Evolutionary conservation across 2,888 invertebrate genomes (phyloP), one percentile per base, ranked within the genome.

Genomic region (Pseudococcus viburni): DNA sequence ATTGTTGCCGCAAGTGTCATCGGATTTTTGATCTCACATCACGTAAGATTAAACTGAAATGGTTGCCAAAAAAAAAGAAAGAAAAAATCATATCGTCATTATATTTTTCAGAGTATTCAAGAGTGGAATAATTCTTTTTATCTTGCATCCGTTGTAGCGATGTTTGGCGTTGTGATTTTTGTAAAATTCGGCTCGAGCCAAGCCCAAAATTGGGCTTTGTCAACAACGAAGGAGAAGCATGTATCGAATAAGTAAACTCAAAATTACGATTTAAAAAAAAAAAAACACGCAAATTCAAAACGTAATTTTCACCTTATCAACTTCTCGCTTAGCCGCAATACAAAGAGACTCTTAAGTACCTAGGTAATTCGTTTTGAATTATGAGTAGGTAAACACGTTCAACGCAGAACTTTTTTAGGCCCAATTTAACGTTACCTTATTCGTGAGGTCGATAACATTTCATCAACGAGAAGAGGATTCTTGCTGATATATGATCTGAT

Each of bases 81-180:
- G 26, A 2, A 84, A 84, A 19, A 22, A 1, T 64, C 2, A 19
- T 64, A 0, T 46, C 7, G 7, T 22, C 19, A 7, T n/a, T 12
- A 64, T 22, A 64, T 64, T 64, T 64, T 73, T 15, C 33, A 73
- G 68, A 26, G 26, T 3, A 12, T 73, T 15, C 68, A 73, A 73
- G 68, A 26, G 26, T 73, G 68, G 68, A 73, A 73, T 33, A 73
- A 73, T 73, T 73, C 26, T 33, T 73, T 73, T 15, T 33, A 26
- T 33, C 26, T 73, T 2, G 68, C 68, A 73, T 7, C 68, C 0
- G 11, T 22, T 12, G 68, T 73, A 2, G 26, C 33, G 11, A 33
- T 33, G 0, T 12, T 73, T 0, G 68, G 68, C 12, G 33, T 11
- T 33, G 12, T 33, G 15, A 15, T 33, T 5, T 33, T 73, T 33